Percentiles rank a stretch among this genome's conserved stretches.
Evolutionary conservation across 2,888 invertebrate species (phyloP).

Genomic region (Melanophora roralis): DNA sequence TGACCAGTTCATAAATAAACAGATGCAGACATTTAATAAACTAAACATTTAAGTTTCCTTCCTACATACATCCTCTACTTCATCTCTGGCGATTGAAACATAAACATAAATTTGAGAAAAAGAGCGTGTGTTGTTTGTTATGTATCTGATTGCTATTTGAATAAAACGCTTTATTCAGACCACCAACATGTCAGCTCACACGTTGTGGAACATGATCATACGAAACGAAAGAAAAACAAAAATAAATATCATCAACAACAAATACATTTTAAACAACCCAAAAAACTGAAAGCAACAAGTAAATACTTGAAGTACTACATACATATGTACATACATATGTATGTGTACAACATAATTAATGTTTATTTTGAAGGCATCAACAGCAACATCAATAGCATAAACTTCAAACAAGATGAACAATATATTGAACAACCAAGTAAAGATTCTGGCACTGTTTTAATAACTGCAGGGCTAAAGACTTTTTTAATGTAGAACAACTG

Average conservation of each 20-base stretch:
- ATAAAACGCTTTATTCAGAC: constrained; percentile 33
- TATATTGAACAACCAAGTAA: constrained; percentile 41
- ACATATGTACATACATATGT: constrained; percentile 25
- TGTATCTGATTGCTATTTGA: constrained; percentile 46
- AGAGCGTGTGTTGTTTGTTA: constrained; percentile 16
- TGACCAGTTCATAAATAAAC: constrained; percentile 48
- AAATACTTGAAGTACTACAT: constrained; percentile 39
- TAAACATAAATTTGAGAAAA: constrained; percentile 37
- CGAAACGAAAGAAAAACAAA: constrained; percentile 30
- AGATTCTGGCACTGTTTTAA: constrained; percentile 46
- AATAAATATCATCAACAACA: constrained; percentile 23
- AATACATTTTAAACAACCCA: constrained; percentile 42
- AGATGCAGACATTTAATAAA: constrained; percentile 47
- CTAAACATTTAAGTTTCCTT: constrained; percentile 12
- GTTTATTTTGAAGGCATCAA: constrained; percentile 57
- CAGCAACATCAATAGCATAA: constrained; percentile 29
- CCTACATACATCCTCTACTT: constrained; percentile 1
- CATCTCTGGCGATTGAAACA: constrained; percentile 17
- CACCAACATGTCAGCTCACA: constrained; percentile 61
- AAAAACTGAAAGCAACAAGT: constrained; percentile 33
- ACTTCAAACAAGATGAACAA: background rate
- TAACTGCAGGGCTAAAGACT: constrained; percentile 52
- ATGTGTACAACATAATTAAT: background rate
- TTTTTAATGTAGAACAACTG: background rate
- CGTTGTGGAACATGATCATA: constrained; percentile 55